These are phyloP conservation scores for Drosophila meridionalis DNA, from an alignment of 2,888 invertebrate genomes.

Conservation along the genomic window DNA sequence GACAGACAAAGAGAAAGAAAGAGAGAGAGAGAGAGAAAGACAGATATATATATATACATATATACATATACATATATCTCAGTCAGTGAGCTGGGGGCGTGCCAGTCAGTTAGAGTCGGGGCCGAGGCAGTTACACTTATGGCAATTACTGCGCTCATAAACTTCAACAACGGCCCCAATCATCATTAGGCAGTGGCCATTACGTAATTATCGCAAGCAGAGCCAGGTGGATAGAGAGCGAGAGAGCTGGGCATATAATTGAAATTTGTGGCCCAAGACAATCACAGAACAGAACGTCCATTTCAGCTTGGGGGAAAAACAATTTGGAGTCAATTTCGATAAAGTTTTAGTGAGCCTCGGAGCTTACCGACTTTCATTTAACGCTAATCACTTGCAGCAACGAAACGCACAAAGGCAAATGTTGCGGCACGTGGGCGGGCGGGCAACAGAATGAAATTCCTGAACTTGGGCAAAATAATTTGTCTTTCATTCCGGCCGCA, in stretches of 20 bases:
- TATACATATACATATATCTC: too few species aligned
- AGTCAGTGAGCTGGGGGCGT: not conserved
- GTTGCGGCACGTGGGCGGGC: not conserved
- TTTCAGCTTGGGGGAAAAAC: slow-evolving; percentile 40
- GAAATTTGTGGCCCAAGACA: slow-evolving; percentile 67
- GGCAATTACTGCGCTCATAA: slow-evolving; percentile 73
- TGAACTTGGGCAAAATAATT: slow-evolving; percentile 71
- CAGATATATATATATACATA: not conserved
- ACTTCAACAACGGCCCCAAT: slow-evolving; percentile 61
- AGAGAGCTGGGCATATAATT: slow-evolving; percentile 64
- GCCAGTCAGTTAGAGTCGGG: slow-evolving; percentile 14
- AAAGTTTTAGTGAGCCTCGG: slow-evolving; percentile 64
- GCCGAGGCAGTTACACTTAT: slow-evolving; percentile 53
- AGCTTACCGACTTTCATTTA: slow-evolving; percentile 64
- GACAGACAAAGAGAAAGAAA: slow-evolving; percentile 4
- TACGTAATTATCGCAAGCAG: slow-evolving; percentile 81
- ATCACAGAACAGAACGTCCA: slow-evolving; percentile 17
- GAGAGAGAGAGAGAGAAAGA: slow-evolving; percentile 2
- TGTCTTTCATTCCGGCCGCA: slow-evolving; percentile 65
- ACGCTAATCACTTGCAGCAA: slow-evolving; percentile 79
- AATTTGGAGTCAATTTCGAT: slow-evolving; percentile 80
- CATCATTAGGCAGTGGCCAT: slow-evolving; percentile 75
- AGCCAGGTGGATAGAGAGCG: slow-evolving; percentile 23
- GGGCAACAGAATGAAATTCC: slow-evolving; percentile 46
- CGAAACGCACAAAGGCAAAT: slow-evolving; percentile 45